These are phyloP conservation scores for Ostrea denselamellosa DNA, from an alignment of 1,140 invertebrate genomes.

Conservation along the genomic window DNA sequence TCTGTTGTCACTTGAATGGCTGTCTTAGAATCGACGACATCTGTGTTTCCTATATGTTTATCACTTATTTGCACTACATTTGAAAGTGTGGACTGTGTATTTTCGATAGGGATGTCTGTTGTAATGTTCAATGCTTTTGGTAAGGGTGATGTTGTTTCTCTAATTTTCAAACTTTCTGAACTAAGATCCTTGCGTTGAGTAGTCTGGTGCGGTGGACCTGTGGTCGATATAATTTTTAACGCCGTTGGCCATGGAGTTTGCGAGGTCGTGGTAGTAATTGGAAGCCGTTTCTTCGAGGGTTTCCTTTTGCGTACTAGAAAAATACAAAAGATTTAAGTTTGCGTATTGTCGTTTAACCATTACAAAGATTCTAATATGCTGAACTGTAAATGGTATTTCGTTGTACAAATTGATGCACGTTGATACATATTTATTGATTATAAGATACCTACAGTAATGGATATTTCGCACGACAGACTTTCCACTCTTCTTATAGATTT, in stretches of 20 bases:
- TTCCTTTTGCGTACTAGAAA: neutral
- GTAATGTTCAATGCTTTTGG: neutral
- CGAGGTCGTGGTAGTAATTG: neutral
- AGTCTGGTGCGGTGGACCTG: too few species aligned
- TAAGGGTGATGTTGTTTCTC: neutral
- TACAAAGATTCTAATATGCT: too few species aligned
- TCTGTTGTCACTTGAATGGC: too few species aligned
- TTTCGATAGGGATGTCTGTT: neutral
- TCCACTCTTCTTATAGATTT: slow-evolving; percentile 50
- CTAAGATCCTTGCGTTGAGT: too few species aligned
- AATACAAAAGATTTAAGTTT: neutral
- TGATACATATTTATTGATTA: too few species aligned
- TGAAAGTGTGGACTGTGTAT: neutral
- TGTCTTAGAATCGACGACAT: too few species aligned
- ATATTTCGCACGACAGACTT: slow-evolving; percentile 47
- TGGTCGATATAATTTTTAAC: neutral
- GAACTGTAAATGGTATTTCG: too few species aligned
- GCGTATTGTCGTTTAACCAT: too few species aligned
- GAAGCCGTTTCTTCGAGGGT: neutral
- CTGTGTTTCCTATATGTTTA: too few species aligned
- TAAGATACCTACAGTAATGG: slow-evolving; percentile 59
- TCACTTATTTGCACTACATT: too few species aligned
- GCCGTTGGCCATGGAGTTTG: neutral
- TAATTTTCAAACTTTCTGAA: neutral
- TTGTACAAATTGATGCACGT: too few species aligned